Evolutionary conservation across 64 coral and sea anemone genomes (phyloP).

Genomic region (Porites australiensis): DNA sequence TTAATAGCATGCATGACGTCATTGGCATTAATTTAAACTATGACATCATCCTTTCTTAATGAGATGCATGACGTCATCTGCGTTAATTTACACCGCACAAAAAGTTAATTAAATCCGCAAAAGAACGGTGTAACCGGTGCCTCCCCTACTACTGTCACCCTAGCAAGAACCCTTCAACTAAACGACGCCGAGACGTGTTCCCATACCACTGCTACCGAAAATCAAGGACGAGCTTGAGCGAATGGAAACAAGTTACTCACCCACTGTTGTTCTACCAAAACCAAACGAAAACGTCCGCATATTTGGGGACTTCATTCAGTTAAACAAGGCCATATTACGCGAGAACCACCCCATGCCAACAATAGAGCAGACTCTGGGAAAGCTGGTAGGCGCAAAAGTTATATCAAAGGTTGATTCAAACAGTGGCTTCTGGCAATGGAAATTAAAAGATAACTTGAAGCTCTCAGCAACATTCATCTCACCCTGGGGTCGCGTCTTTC

Average conservation of each 20-base stretch:
- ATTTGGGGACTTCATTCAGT: neutral
- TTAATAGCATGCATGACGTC: no score
- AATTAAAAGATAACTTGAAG: conserved; percentile 1
- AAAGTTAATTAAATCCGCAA: no score
- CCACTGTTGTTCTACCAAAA: conserved; percentile 58
- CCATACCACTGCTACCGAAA: conserved; percentile 19
- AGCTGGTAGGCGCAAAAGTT: conserved; percentile 30
- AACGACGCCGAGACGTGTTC: conserved; percentile 34
- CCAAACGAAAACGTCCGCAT: neutral
- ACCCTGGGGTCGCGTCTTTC: conserved; percentile 31
- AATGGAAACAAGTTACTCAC: conserved; percentile 45
- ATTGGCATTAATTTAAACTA: no score
- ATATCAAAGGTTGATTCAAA: conserved; percentile 33
- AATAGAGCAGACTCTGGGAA: neutral
- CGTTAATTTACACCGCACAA: no score
- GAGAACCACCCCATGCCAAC: neutral
- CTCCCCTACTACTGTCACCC: no score
- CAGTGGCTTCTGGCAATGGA: conserved; percentile 27
- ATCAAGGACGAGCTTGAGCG: conserved; percentile 30
- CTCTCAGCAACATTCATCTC: conserved; percentile 29
- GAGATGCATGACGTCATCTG: no score
- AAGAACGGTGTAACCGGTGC: no score
- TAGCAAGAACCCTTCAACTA: conserved; percentile 17
- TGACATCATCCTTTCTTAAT: no score
- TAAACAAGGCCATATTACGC: neutral